A percentile compares a stretch with the other conserved stretches of the same genome.
phyloP scores from a whole-genome alignment of 2,113 vertebrate species.

The Chaetura pelagica region DNA sequence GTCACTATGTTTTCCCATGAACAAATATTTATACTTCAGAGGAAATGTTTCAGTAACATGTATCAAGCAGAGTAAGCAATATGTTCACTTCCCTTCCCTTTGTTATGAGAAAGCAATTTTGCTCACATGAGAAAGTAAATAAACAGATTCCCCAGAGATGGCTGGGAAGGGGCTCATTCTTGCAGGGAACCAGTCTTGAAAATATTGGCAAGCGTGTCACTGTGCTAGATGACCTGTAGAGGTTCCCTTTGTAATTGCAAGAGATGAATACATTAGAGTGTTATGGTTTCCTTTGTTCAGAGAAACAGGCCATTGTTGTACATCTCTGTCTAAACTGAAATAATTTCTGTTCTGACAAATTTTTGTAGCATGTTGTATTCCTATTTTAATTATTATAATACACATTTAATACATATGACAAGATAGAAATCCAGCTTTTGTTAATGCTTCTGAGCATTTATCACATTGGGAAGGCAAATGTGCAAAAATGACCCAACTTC shows the following conservation, averaged over 20 bases:
- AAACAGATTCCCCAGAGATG: conserved; percentile 11
- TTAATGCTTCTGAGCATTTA: neutral
- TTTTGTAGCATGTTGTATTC: neutral
- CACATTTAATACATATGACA: neutral
- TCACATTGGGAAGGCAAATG: neutral
- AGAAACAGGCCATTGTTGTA: neutral
- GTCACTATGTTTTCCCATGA: conserved; percentile 52
- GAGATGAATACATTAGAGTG: neutral
- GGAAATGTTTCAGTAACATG: conserved; percentile 26
- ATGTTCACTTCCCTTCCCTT: neutral
- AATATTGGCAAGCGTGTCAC: neutral
- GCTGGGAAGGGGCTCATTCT: conserved; percentile 10
- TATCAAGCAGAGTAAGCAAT: conserved; percentile 5
- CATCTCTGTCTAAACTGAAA: neutral
- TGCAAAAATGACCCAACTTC: neutral
- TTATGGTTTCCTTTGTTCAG: neutral
- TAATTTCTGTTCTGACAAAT: neutral
- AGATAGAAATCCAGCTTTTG: neutral
- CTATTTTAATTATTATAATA: neutral
- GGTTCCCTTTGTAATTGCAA: neutral
- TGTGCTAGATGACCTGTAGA: neutral
- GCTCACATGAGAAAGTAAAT: conserved; percentile 35
- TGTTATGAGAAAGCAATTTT: conserved; percentile 45
- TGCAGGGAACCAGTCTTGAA: neutral
- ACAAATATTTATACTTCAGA: conserved; percentile 62